Evolutionary conservation across 2,888 invertebrate genomes (phyloP).

Genomic region (Cantharis rustica): DNA sequence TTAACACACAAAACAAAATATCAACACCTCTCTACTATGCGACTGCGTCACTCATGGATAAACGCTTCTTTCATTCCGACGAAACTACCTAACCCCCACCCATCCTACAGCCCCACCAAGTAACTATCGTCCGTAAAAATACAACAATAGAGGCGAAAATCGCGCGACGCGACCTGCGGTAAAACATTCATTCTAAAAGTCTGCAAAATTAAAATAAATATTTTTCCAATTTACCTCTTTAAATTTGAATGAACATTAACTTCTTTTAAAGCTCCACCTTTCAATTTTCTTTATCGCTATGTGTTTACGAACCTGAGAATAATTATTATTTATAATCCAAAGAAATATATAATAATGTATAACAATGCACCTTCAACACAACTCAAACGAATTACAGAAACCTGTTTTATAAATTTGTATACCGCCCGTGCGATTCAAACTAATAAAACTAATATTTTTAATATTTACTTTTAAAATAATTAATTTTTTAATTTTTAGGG

Average conservation of each 20-base stretch:
- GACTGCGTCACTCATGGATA: conserved; percentile 25
- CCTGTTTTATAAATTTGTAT: not conserved
- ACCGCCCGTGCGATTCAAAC: not conserved
- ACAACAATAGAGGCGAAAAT: not conserved
- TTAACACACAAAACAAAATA: conserved; percentile 19
- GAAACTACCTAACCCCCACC: not conserved
- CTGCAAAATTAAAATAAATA: not conserved
- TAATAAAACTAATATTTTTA: not conserved
- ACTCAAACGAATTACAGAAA: not conserved
- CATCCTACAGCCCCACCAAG: not conserved
- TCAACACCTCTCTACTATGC: conserved; percentile 18
- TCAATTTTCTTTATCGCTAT: not conserved
- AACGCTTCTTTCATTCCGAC: not conserved
- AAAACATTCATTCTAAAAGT: not conserved
- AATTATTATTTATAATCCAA: not conserved
- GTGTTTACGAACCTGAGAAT: not conserved
- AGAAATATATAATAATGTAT: not conserved
- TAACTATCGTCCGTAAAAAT: not conserved
- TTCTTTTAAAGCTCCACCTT: not conserved
- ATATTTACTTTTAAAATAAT: not conserved
- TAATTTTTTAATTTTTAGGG: not conserved
- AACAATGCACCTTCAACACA: not conserved
- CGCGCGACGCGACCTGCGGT: not conserved
- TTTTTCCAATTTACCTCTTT: not conserved
- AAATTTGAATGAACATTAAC: not conserved